A percentile compares a stretch with the other conserved stretches of the same genome.
Conservation (phyloP, 2,113 vertebrate genomes). For the Vulpes vulpes region DNA sequence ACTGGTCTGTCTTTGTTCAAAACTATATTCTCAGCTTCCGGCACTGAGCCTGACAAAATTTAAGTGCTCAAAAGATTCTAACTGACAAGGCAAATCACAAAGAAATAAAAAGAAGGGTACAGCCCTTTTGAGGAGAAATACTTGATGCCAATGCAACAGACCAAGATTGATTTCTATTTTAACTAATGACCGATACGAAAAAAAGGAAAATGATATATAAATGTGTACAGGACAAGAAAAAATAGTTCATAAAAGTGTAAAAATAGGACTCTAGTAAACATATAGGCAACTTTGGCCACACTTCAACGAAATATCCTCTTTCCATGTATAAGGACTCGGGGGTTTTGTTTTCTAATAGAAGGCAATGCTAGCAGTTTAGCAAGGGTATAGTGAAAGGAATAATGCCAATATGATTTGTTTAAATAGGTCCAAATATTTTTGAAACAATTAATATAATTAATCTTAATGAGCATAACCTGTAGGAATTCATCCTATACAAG, state of each 20-base stretch:
- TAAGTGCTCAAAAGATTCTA: background rate
- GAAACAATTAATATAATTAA: background rate
- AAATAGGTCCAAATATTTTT: slow-evolving; percentile 23
- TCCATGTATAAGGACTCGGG: background rate
- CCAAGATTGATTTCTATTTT: background rate
- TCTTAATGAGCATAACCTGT: background rate
- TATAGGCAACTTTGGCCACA: background rate
- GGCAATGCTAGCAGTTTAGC: background rate
- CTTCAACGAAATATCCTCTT: background rate
- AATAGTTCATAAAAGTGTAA: background rate
- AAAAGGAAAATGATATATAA: slow-evolving; percentile 33
- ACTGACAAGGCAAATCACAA: background rate
- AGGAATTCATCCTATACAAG: slow-evolving; percentile 5
- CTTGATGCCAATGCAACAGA: background rate
- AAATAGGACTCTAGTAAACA: background rate
- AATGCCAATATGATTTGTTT: background rate
- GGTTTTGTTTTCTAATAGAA: slow-evolving; percentile 11
- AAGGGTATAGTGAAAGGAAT: background rate
- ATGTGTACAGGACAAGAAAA: background rate
- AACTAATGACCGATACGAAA: background rate
- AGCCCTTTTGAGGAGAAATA: background rate
- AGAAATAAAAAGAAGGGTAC: background rate
- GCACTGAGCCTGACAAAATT: background rate
- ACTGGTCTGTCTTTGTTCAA: slow-evolving; percentile 31
- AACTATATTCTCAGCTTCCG: background rate